Evolutionary conservation across 2,888 invertebrate genomes (phyloP).

Genomic region (Drosophila anomelani): DNA sequence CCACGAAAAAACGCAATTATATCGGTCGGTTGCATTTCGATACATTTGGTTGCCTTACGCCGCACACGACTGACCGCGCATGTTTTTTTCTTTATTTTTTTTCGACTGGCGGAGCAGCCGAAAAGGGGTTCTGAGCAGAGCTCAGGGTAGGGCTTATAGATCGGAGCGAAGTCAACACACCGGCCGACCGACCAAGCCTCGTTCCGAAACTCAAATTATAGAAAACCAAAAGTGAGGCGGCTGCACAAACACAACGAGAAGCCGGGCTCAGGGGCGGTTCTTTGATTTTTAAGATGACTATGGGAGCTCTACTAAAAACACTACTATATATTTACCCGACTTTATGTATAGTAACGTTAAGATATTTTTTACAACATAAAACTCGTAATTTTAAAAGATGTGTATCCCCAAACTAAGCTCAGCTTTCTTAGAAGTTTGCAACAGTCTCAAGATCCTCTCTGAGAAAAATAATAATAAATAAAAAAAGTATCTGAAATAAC

Average conservation of each 20-base stretch:
- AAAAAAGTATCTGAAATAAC: no score
- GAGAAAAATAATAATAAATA: neutral
- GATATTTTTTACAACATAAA: no score
- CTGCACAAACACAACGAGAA: constrained; percentile 55
- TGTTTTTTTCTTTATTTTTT: constrained; percentile 53
- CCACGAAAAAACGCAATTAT: constrained; percentile 81
- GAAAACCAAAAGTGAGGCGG: constrained; percentile 80
- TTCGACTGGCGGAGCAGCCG: constrained; percentile 72
- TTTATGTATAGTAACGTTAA: no score
- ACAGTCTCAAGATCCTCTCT: no score
- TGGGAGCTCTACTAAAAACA: neutral
- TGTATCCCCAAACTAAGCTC: no score
- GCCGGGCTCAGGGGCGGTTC: constrained; percentile 16
- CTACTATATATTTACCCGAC: no score
- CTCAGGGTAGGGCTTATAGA: constrained; percentile 30
- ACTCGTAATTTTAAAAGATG: no score
- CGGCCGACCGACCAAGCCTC: constrained; percentile 46
- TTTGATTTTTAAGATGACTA: neutral
- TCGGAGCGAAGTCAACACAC: constrained; percentile 26
- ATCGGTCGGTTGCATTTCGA: constrained; percentile 85
- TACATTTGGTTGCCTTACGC: constrained; percentile 85
- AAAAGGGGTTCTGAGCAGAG: constrained; percentile 22
- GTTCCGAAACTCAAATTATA: constrained; percentile 69
- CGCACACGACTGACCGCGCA: constrained; percentile 85
- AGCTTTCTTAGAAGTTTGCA: no score